These are phyloP conservation scores for Cromileptes altivelis DNA, from an alignment of 2,113 vertebrate genomes.

Conservation along the genomic window DNA sequence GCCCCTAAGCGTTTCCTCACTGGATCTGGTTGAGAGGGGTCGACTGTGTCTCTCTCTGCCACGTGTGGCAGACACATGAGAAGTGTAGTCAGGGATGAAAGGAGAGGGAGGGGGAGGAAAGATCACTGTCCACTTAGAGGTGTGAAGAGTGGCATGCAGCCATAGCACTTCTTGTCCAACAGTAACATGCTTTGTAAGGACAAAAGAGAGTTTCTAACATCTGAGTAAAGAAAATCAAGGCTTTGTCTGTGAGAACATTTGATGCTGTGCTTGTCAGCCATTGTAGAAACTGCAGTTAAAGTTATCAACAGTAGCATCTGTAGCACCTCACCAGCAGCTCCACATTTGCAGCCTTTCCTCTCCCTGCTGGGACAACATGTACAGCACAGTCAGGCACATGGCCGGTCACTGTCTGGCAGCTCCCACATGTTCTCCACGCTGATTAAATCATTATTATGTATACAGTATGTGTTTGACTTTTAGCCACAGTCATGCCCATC, in stretches of 20 bases:
- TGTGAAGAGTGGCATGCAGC: constrained; percentile 39
- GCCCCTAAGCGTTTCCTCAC: constrained; percentile 4
- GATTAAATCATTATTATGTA: constrained; percentile 67
- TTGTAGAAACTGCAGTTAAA: not conserved
- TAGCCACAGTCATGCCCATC: constrained; percentile 54
- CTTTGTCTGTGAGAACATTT: not conserved
- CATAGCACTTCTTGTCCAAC: constrained; percentile 20
- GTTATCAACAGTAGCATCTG: constrained; percentile 5
- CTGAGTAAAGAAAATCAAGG: constrained; percentile 10
- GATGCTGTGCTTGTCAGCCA: not conserved
- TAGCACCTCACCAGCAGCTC: constrained; percentile 11
- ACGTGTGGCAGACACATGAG: constrained; percentile 73
- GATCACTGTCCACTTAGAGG: constrained; percentile 50
- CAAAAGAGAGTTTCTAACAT: constrained; percentile 3
- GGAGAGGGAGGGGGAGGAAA: not conserved
- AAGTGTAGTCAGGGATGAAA: constrained; percentile 47
- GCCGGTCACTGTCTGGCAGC: constrained; percentile 29
- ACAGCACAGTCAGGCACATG: constrained; percentile 41
- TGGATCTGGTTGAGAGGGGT: constrained; percentile 37
- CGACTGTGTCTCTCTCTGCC: constrained; percentile 31
- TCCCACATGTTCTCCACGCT: constrained; percentile 43
- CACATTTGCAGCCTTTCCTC: constrained; percentile 20
- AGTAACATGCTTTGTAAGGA: constrained; percentile 3
- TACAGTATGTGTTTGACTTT: constrained; percentile 59
- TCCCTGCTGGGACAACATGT: constrained; percentile 43